Conservation (phyloP, 2,888 invertebrate genomes). For the Hirtodrosophila trivittata region DNA sequence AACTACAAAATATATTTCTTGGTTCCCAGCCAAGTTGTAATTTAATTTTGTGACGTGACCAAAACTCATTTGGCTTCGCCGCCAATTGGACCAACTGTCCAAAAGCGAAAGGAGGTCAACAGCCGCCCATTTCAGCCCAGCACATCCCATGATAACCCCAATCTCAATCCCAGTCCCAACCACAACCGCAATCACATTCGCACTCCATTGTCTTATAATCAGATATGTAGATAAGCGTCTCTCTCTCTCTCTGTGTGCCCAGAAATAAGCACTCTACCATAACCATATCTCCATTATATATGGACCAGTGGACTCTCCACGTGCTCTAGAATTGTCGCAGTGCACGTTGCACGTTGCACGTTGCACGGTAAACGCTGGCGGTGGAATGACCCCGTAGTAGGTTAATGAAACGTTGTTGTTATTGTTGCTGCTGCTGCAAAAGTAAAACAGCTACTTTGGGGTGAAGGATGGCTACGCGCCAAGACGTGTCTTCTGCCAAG, state of each 20-base stretch:
- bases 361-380: conserved; percentile 16
- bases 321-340: too few species aligned
- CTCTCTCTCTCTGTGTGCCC: too few species aligned
- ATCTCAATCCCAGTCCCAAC: too few species aligned
- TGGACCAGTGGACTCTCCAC: too few species aligned
- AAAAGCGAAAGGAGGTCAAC: conserved; percentile 61
- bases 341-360: too few species aligned
- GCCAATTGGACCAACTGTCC: conserved; percentile 21
- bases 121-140: conserved; percentile 13
- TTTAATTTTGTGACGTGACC: conserved; percentile 48
- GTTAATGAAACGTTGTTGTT: conserved; percentile 71
- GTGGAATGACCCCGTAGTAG: conserved; percentile 80
- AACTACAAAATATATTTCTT: conserved; percentile 1
- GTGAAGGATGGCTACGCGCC: neutral
- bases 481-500: too few species aligned
- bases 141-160: neutral
- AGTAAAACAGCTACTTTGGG: conserved; percentile 31
- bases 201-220: too few species aligned
- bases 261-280: too few species aligned
- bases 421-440: conserved; percentile 20
- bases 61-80: conserved; percentile 30
- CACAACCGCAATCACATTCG: too few species aligned
- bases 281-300: too few species aligned
- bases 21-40: neutral
- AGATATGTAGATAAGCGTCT: too few species aligned